These are phyloP conservation scores for Drosophila recens DNA, from an alignment of 2,888 invertebrate species.

Conservation along the genomic window DNA sequence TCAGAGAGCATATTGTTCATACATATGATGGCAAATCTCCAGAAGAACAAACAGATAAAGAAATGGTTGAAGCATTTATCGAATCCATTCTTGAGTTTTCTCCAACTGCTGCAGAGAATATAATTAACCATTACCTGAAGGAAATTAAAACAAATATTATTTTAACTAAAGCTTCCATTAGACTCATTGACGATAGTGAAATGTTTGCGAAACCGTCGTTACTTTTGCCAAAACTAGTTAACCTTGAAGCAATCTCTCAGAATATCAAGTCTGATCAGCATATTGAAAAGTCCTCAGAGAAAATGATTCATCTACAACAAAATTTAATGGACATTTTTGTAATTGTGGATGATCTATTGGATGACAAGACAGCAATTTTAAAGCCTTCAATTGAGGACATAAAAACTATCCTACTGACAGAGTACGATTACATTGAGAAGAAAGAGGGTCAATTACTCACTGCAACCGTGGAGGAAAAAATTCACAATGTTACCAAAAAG, in stretches of 20 bases:
- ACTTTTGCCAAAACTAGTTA: constrained; percentile 54
- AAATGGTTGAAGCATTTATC: constrained; percentile 56
- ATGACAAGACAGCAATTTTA: constrained; percentile 33
- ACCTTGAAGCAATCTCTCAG: constrained; percentile 56
- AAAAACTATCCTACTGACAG: constrained; percentile 50
- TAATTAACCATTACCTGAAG: constrained; percentile 42
- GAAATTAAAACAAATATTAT: constrained; percentile 58
- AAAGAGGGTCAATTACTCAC: constrained; percentile 30
- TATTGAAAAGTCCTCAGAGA: constrained; percentile 72
- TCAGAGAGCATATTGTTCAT: constrained; percentile 81
- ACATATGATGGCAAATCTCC: constrained; percentile 74
- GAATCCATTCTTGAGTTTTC: constrained; percentile 49
- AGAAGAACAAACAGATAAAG: constrained; percentile 36
- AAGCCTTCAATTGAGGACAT: constrained; percentile 55
- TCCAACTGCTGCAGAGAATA: constrained; percentile 44
- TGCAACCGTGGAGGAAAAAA: constrained; percentile 39
- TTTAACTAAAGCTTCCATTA: constrained; percentile 48
- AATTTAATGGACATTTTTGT: constrained; percentile 81
- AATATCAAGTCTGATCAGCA: constrained; percentile 35
- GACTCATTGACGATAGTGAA: constrained; percentile 51
- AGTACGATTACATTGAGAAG: constrained; percentile 69
- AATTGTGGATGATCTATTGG: constrained; percentile 72
- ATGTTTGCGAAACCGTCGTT: constrained; percentile 54
- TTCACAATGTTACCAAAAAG: constrained; percentile 44
- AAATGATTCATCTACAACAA: constrained; percentile 78